Evolutionary conservation across 2,888 invertebrate genomes (phyloP).

Genomic region (Drosophila limbata): DNA sequence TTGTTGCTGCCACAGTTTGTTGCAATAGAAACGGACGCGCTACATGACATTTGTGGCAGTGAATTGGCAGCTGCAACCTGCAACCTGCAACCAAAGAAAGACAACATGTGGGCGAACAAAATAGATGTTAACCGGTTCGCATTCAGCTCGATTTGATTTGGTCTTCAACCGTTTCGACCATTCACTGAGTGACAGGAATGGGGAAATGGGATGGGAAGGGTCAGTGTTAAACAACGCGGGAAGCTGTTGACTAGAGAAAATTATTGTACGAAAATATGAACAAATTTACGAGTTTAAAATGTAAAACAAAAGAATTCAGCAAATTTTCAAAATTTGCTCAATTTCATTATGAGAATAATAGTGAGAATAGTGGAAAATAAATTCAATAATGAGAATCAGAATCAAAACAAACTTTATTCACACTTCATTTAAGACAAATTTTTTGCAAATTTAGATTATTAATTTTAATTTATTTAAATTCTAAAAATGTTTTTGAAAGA

Average conservation of each 20-base stretch:
- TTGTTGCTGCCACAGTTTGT: slow-evolving; percentile 54
- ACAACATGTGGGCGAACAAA: slow-evolving; percentile 46
- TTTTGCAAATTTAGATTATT: too few species aligned
- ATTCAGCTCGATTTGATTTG: slow-evolving; percentile 16
- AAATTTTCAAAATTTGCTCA: not conserved
- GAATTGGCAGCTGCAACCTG: slow-evolving; percentile 71
- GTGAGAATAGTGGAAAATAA: not conserved
- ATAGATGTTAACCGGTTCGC: slow-evolving; percentile 52
- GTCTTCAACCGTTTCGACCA: slow-evolving; percentile 32
- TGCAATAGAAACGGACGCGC: slow-evolving; percentile 78
- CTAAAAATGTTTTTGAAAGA: too few species aligned
- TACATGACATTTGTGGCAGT: slow-evolving; percentile 82
- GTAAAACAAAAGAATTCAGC: not conserved
- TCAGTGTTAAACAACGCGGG: not conserved
- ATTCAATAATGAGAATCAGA: too few species aligned
- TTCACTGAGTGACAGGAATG: slow-evolving; percentile 24
- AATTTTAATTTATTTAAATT: too few species aligned
- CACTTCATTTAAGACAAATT: too few species aligned
- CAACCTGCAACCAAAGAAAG: slow-evolving; percentile 47
- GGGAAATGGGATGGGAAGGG: not conserved
- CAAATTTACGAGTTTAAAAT: not conserved
- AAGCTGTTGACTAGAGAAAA: slow-evolving; percentile 8
- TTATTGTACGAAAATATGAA: not conserved
- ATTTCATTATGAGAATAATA: not conserved
- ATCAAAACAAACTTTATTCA: too few species aligned